phyloP scores from a whole-genome alignment of 1,140 invertebrate species.

The Drosophila ogumai region DNA sequence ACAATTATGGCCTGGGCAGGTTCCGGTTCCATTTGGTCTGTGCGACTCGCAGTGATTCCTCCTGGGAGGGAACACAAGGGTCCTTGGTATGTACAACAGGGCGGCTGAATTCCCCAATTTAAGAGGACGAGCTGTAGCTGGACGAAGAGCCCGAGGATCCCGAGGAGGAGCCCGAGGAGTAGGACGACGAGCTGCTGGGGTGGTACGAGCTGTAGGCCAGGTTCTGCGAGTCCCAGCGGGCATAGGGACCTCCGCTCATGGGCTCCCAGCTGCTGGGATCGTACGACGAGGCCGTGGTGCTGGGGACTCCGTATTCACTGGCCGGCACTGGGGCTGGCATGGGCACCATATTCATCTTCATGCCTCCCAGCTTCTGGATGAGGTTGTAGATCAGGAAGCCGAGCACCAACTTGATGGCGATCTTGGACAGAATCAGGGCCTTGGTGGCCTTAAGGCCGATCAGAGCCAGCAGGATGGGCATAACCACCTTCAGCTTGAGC shows the following conservation, averaged over 20 bases:
- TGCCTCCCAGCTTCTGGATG: slow-evolving; percentile 89
- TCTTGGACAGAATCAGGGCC: slow-evolving; percentile 92
- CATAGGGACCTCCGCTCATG: slow-evolving; percentile 88
- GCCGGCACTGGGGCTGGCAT: slow-evolving; percentile 86
- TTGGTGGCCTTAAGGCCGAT: slow-evolving; percentile 93
- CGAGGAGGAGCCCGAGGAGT: slow-evolving; percentile 86
- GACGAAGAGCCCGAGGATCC: slow-evolving; percentile 60
- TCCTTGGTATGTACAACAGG: slow-evolving; percentile 73
- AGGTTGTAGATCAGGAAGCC: slow-evolving; percentile 92
- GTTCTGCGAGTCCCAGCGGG: slow-evolving; percentile 90
- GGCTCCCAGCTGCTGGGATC: slow-evolving; percentile 89
- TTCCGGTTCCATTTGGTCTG: slow-evolving; percentile 80
- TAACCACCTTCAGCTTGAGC: slow-evolving; percentile 92
- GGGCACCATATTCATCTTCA: slow-evolving; percentile 90
- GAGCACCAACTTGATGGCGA: slow-evolving; percentile 91
- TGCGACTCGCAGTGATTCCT: slow-evolving; percentile 52
- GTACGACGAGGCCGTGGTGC: slow-evolving; percentile 88
- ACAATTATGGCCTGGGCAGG: slow-evolving; percentile 74
- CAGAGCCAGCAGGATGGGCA: slow-evolving; percentile 91
- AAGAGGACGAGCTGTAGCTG: slow-evolving; percentile 78
- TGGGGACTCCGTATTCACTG: slow-evolving; percentile 88
- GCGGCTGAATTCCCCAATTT: slow-evolving; percentile 35
- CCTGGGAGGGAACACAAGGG: slow-evolving; percentile 23
- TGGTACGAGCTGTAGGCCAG: slow-evolving; percentile 92
- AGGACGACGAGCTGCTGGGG: slow-evolving; percentile 87